phyloP scores from a whole-genome alignment of 2,888 invertebrate genomes.

The Agriotes lineatus region DNA sequence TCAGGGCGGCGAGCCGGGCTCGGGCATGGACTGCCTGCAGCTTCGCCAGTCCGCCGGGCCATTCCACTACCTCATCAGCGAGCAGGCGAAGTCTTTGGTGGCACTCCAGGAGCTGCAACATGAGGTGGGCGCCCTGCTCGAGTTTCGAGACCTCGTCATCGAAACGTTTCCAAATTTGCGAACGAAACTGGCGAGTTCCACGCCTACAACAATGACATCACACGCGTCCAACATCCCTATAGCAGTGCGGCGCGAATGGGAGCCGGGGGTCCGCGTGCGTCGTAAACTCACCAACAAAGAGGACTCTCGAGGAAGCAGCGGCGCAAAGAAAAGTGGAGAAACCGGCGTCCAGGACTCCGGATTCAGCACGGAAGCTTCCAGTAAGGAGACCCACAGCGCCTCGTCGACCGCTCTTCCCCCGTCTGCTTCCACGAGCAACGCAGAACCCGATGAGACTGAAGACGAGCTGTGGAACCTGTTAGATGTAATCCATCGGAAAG shows the following conservation, averaged over 20 bases:
- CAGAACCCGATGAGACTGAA: conserved; percentile 70
- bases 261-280: conserved; percentile 84
- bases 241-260: conserved; percentile 77
- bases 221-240: conserved; percentile 70
- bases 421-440: conserved; percentile 60
- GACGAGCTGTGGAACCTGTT: conserved; percentile 89
- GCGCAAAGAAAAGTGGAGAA: conserved; percentile 68
- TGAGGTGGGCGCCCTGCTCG: conserved; percentile 91
- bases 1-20: conserved; percentile 64
- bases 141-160: conserved; percentile 94
- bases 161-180: conserved; percentile 93
- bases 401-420: conserved; percentile 74
- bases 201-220: conserved; percentile 61
- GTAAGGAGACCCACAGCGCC: conserved; percentile 82
- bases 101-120: conserved; percentile 92
- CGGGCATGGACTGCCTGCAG: conserved; percentile 86
- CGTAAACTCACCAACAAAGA: conserved; percentile 61
- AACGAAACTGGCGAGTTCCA: conserved; percentile 81
- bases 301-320: conserved; percentile 49
- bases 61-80: conserved; percentile 71
- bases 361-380: conserved; percentile 90
- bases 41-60: conserved; percentile 78
- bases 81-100: conserved; percentile 89
- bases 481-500: conserved; percentile 87
- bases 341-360: conserved; percentile 85